phyloP scores from a whole-genome alignment of 2,113 vertebrate species.

The Fukomys damarensis region DNA sequence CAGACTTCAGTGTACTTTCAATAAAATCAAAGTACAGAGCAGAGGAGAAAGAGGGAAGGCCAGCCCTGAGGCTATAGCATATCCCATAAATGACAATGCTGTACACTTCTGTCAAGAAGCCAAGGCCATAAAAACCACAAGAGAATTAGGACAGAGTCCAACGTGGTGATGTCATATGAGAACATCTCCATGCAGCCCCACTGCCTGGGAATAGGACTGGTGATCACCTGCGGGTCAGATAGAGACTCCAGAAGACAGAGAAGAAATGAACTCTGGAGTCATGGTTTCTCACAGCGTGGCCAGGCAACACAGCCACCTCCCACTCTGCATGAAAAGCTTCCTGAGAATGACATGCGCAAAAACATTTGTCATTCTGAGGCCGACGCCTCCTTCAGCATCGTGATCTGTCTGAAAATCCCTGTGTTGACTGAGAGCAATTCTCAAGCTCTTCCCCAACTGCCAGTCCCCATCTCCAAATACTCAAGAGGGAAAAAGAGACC shows the following conservation, averaged over 20 bases:
- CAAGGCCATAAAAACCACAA: slow-evolving; percentile 64
- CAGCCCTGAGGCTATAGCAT: background rate
- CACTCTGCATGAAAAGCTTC: background rate
- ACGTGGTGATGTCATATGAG: slow-evolving; percentile 56
- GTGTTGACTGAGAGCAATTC: background rate
- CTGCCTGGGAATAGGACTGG: background rate
- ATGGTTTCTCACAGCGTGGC: background rate
- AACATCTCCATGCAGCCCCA: background rate
- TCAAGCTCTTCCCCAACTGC: background rate
- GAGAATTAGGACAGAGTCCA: slow-evolving; percentile 69
- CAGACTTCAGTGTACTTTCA: background rate
- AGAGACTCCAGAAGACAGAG: background rate
- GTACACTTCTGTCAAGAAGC: background rate
- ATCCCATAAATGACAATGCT: slow-evolving; percentile 51
- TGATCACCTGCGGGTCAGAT: background rate
- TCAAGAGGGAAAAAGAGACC: background rate
- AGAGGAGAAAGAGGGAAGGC: slow-evolving; percentile 21
- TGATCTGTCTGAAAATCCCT: background rate
- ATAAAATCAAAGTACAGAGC: background rate
- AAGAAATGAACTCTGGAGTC: background rate
- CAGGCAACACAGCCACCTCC: background rate
- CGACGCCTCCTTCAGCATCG: background rate
- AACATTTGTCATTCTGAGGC: background rate
- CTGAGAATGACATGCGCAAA: background rate
- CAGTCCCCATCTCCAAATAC: background rate